phyloP scores from a whole-genome alignment of 2,797 vertebrate genomes.

The Varecia variegata region DNA sequence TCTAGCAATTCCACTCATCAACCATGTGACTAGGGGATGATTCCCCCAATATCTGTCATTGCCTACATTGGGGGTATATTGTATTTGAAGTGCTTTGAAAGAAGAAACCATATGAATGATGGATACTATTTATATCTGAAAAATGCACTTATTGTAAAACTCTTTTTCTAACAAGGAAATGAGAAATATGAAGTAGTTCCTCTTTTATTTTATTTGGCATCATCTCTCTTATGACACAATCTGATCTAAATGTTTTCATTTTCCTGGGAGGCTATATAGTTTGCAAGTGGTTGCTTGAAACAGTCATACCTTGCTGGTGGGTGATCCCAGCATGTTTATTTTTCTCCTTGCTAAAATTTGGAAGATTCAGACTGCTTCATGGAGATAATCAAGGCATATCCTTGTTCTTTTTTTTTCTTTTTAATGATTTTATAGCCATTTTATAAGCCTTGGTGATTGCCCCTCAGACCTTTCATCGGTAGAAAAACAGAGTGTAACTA shows the following conservation, averaged over 20 bases:
- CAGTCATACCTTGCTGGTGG: neutral
- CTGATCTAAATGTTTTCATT: neutral
- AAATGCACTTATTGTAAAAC: neutral
- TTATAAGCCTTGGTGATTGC: neutral
- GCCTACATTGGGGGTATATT: neutral
- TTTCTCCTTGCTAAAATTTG: neutral
- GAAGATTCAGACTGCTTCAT: neutral
- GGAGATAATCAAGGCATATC: neutral
- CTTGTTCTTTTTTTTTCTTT: neutral
- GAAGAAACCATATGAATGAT: neutral
- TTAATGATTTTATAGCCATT: neutral
- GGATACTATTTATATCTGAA: neutral
- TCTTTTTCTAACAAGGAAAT: neutral
- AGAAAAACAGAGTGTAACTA: neutral
- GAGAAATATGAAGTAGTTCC: neutral
- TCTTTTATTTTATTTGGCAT: neutral
- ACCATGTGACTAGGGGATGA: neutral
- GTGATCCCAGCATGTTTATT: neutral
- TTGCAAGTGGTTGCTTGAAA: neutral
- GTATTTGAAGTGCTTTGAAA: neutral
- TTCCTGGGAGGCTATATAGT: neutral
- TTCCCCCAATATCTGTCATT: neutral
- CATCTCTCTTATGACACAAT: neutral
- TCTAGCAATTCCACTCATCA: neutral
- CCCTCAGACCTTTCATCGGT: neutral